phyloP scores from a whole-genome alignment of 2,888 invertebrate genomes.

The Tolmerus cingulatus region DNA sequence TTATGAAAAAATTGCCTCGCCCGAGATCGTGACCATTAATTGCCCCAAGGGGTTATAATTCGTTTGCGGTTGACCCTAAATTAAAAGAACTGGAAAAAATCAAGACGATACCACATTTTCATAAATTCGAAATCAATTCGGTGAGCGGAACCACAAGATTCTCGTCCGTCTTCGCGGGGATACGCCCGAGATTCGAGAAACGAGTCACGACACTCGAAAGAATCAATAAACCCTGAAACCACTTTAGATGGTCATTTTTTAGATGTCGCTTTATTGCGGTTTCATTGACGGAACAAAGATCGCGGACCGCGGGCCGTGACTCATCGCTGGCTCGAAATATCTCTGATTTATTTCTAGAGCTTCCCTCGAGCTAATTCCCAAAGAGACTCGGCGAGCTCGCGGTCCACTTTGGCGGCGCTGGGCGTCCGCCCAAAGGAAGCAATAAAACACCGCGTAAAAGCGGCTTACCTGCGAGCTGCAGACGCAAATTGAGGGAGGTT shows the following conservation, averaged over 20 bases:
- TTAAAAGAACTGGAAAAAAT: neutral
- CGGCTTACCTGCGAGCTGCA: neutral
- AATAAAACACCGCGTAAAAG: neutral
- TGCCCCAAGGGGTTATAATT: neutral
- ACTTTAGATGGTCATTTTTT: slow-evolving; percentile 12
- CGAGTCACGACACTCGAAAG: neutral
- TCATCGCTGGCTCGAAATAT: neutral
- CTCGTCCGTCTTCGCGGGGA: neutral
- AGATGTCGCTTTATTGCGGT: slow-evolving; percentile 10
- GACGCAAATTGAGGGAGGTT: neutral
- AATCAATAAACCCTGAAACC: slow-evolving; percentile 20
- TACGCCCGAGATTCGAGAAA: neutral
- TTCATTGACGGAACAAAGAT: slow-evolving; percentile 1
- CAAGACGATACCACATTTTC: neutral
- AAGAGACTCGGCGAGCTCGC: neutral
- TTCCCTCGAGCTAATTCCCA: neutral
- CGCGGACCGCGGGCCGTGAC: neutral
- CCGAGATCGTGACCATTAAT: slow-evolving; percentile 21
- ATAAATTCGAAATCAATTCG: neutral
- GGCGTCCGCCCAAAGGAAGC: neutral
- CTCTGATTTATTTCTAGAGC: neutral
- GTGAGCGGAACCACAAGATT: neutral
- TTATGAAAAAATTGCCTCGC: neutral
- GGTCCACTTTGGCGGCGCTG: neutral
- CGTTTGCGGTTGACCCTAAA: neutral